Percentiles rank a stretch among this genome's conserved stretches.
These are phyloP conservation scores for Drosophila pseudoobscura DNA, from an alignment of 1,140 invertebrate species.

Conservation along the genomic window DNA sequence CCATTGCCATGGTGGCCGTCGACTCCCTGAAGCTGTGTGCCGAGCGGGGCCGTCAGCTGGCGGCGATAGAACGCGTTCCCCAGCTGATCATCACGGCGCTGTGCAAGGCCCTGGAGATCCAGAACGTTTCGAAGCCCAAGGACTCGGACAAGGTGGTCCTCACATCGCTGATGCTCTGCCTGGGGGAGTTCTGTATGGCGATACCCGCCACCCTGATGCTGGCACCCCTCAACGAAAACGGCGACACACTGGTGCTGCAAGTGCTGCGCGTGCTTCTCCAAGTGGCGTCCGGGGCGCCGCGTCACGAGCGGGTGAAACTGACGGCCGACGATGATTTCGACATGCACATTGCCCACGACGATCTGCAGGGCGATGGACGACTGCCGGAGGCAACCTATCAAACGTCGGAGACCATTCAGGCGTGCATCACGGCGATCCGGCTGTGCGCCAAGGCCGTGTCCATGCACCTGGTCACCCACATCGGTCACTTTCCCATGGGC, in stretches of 20 bases:
- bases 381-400: constrained; percentile 76
- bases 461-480: constrained; percentile 92
- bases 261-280: constrained; percentile 84
- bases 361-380: constrained; percentile 84
- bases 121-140: constrained; percentile 81
- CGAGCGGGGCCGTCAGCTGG: constrained; percentile 71
- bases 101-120: constrained; percentile 80
- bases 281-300: constrained; percentile 82
- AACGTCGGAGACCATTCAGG: constrained; percentile 83
- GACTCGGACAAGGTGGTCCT: constrained; percentile 89
- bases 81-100: constrained; percentile 79
- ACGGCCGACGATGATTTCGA: constrained; percentile 87
- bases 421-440: constrained; percentile 85
- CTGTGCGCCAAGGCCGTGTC: constrained; percentile 89
- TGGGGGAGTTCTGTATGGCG: constrained; percentile 96
- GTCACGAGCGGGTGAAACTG: constrained; percentile 76
- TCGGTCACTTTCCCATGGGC: constrained; percentile 95
- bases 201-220: constrained; percentile 70
- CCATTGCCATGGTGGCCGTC: constrained; percentile 79
- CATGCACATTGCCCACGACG: constrained; percentile 88
- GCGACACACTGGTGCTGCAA: constrained; percentile 86
- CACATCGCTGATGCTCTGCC: constrained; percentile 93
- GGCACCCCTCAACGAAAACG: constrained; percentile 79
- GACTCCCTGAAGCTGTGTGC: constrained; percentile 78
- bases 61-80: constrained; percentile 74